Conservation (phyloP, 2,113 vertebrate species). For the Vulpes ferrilata region DNA sequence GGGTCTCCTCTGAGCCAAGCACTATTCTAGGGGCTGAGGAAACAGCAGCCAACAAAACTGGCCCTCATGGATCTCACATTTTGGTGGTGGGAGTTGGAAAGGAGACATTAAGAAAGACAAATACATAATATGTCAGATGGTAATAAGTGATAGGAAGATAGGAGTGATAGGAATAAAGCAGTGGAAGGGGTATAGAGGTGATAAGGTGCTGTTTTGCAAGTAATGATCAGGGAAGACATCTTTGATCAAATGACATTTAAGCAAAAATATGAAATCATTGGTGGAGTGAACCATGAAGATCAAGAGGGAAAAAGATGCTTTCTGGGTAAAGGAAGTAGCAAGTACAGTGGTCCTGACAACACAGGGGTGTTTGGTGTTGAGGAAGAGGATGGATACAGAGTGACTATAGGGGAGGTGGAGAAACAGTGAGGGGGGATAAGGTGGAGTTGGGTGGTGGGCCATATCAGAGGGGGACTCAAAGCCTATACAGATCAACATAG, state of each 20-base stretch:
- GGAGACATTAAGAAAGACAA: neutral
- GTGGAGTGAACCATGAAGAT: neutral
- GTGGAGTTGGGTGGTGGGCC: no score
- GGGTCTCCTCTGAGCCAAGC: neutral
- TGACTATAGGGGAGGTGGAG: neutral
- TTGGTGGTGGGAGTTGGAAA: neutral
- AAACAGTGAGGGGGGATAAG: neutral
- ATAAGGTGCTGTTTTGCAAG: neutral
- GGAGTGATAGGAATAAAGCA: no score
- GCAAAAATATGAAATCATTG: neutral
- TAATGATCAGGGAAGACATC: neutral
- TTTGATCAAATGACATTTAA: constrained; percentile 5
- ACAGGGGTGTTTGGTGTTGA: neutral
- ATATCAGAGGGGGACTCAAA: neutral
- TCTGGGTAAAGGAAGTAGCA: neutral
- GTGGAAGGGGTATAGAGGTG: neutral
- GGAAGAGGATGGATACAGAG: neutral
- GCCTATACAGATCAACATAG: neutral
- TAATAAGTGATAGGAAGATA: neutral
- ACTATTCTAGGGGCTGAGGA: neutral
- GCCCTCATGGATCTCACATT: neutral
- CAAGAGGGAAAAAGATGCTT: neutral
- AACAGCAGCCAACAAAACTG: neutral
- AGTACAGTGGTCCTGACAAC: no score
- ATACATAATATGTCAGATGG: neutral